phyloP scores from a whole-genome alignment of 2,797 vertebrate species.

The Eupleurogrammus muticus region DNA sequence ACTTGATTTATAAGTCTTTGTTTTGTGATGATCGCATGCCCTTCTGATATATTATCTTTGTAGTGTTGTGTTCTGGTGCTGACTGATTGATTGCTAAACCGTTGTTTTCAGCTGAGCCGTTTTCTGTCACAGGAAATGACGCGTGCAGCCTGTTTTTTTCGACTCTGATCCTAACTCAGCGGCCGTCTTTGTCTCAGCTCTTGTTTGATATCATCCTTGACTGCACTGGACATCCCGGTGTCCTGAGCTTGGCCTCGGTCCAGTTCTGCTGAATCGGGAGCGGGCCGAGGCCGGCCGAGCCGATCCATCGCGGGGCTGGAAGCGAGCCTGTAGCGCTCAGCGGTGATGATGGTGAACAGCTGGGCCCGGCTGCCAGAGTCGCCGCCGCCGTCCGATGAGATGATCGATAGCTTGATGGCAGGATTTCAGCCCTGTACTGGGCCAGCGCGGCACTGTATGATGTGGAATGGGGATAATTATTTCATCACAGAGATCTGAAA shows the following conservation, averaged over 20 bases:
- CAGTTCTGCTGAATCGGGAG: conserved; percentile 43
- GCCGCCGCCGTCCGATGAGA: conserved; percentile 14
- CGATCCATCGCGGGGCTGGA: conserved; percentile 51
- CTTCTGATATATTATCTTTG: too few species aligned
- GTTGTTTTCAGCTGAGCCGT: neutral
- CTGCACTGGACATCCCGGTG: neutral
- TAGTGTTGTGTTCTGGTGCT: too few species aligned
- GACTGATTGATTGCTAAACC: conserved; percentile 1
- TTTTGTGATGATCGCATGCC: too few species aligned
- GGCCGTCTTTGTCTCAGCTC: conserved; percentile 1
- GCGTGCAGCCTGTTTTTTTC: neutral
- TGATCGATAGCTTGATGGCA: conserved; percentile 63
- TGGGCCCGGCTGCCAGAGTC: conserved; percentile 43
- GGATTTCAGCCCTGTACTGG: conserved; percentile 47
- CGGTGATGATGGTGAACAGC: conserved; percentile 68
- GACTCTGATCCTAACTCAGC: conserved; percentile 10
- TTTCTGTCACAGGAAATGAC: neutral
- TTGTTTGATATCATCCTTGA: conserved; percentile 24
- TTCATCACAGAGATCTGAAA: conserved; percentile 30
- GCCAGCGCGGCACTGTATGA: conserved; percentile 27
- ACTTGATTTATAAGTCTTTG: too few species aligned
- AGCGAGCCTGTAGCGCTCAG: conserved; percentile 55
- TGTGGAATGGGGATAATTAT: conserved; percentile 44
- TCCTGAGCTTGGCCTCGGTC: conserved; percentile 20
- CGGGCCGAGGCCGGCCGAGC: conserved; percentile 30